phyloP scores from a whole-genome alignment of 2,797 vertebrate genomes.

The Amazonetta brasiliensis region DNA sequence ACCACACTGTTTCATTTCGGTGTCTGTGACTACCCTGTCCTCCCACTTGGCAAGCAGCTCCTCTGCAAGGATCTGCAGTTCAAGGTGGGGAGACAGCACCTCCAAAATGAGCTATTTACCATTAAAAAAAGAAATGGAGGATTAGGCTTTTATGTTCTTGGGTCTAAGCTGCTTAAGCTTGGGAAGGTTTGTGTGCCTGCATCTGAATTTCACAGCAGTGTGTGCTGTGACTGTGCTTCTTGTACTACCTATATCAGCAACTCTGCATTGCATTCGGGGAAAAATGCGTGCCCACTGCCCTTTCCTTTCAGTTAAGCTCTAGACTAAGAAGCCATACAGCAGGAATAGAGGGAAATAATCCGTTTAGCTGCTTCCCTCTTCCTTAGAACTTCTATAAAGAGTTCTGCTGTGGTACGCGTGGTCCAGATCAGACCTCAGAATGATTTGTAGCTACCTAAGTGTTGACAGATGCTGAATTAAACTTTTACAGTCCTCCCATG shows the following conservation, averaged over 20 bases:
- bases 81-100: neutral
- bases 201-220: neutral
- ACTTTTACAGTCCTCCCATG: neutral
- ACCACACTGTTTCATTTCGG: neutral
- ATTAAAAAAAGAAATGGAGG: neutral
- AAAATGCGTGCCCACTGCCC: accelerated
- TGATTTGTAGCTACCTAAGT: neutral
- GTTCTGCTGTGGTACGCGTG: neutral
- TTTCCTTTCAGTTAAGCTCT: neutral
- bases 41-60: neutral
- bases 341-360: neutral
- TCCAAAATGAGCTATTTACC: neutral
- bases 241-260: neutral
- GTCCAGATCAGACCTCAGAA: neutral
- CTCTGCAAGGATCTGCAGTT: neutral
- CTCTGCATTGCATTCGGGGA: neutral
- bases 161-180: neutral
- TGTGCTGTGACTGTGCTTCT: accelerated
- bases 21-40: neutral
- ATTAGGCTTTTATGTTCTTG: neutral
- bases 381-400: neutral
- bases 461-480: neutral
- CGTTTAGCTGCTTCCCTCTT: neutral
- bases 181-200: neutral
- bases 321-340: neutral